Evolutionary conservation across 2,113 vertebrate species (phyloP), one percentile per base, ranked within the genome.

Genomic region (Hyperopisus bebe): DNA sequence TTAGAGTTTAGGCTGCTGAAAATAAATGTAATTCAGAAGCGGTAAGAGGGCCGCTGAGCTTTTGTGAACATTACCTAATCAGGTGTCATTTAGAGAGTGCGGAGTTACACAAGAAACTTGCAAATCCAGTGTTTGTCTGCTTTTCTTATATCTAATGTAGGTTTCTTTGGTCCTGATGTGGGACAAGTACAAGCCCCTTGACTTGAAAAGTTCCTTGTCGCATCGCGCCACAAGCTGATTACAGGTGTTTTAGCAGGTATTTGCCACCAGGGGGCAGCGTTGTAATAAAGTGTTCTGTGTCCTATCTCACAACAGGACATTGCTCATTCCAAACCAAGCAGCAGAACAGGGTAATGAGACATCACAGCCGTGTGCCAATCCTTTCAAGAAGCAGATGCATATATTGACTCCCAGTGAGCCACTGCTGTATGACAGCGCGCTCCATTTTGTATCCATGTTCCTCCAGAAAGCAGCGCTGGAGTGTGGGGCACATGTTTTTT

Each of bases 201-300:
- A 62, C 58, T 62, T 8, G 10, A 44, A 85, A 51, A 85, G 88
- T 91, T 27, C 89, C 88, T 11, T 31, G 13, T 0, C 9, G 39
- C 48, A 91, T 91, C 87, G 92, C 89, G 1, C 5, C 80, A 80
- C 89, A 90, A 6, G 39, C 88, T 0, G 91, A 91, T 80, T 90
- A 92, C 90, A 92, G 90, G 50, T 66, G 6, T 51, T 92, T 90
- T 82, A 88, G 87, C 90, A 90, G 90, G 91, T 92, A 90, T 88
- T n/a, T 47, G 55, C 74, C 91, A 91, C 90, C 66, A 91, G 90
- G 89, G 74, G 90, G 92, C 84, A 87, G 90, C 90, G 31, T 89
- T 87, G 66, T 44, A 46, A 21, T 9, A 39, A 77, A 17, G 8
- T 84, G 39, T 50, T 62, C 66, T 42, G 11, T 13, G 46, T 66